A percentile compares a stretch with the other conserved stretches of the same genome.
Evolutionary conservation across 1,140 invertebrate genomes (phyloP).

Genomic region (Aphelenchoides fujianensis): DNA sequence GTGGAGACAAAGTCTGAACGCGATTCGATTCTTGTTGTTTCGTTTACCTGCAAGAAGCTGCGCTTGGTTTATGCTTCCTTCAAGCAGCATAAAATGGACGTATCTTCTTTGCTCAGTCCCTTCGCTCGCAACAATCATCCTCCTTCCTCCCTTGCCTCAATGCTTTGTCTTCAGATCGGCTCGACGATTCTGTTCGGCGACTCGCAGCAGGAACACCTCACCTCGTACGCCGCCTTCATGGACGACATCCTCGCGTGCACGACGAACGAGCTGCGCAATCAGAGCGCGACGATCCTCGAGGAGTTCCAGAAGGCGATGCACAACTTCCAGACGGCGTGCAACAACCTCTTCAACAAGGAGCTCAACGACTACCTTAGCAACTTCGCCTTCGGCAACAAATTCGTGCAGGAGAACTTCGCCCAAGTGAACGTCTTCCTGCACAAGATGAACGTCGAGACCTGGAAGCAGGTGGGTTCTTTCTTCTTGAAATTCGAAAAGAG

Average conservation of each 20-base stretch:
- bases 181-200: conserved; percentile 55
- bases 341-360: conserved; percentile 56
- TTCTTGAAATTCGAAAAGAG: too few relatives aligned
- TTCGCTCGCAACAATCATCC: too few relatives aligned
- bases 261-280: conserved; percentile 52
- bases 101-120: too few relatives aligned
- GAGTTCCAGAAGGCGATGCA: conserved; percentile 55
- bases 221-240: conserved; percentile 46
- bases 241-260: conserved; percentile 55
- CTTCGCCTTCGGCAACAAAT: conserved; percentile 58
- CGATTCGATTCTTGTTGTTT: conserved; percentile 30
- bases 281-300: conserved; percentile 42
- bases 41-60: too few relatives aligned
- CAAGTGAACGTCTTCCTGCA: conserved; percentile 61
- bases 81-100: too few relatives aligned
- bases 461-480: conserved; percentile 43
- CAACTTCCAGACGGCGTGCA: conserved; percentile 47
- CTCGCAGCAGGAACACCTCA: conserved; percentile 26
- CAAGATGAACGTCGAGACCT: conserved; percentile 61
- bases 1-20: too few relatives aligned
- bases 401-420: conserved; percentile 60
- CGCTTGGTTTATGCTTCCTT: too few relatives aligned
- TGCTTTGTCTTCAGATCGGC: conserved; percentile 39
- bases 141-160: too few relatives aligned
- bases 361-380: conserved; percentile 55